Base-by-base conservation (phyloP, 2,888 invertebrate genomes). In the Drosophila formosana region DNA sequence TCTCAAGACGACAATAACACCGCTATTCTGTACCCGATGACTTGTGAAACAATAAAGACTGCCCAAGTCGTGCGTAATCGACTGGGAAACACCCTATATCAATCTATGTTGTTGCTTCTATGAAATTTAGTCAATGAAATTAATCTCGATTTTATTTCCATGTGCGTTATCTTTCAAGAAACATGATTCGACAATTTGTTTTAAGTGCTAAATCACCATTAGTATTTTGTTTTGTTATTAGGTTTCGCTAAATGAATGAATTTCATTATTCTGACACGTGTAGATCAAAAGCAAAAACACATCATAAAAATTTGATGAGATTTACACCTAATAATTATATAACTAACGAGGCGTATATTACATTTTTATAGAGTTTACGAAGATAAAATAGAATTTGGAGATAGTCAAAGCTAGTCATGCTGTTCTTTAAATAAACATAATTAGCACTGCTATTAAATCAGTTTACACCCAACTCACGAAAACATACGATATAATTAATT, bases 201-300 rank as follows among this genome's bases (percentile, higher is more conserved):
- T 26, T 6, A 45, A 26, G 11, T 26, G 46, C 46, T n/a, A 3
- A 46, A 7, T 46, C 23, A 46, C 46, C n/a, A n/a, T 46, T 46
- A 46, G 26, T 25, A 45, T 18, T 1, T 18, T 18, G 18, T 18
- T 43, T 43, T 4, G 4, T 3, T 6, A 7, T 30, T 9, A 9
- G 23, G 8, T 3, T 9, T 13, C 23, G 30, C 30, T 2, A 30
- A 7, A 18, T 18, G 18, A 18, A 18, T 18, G 1, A 18, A 1
- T 18, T 18, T 18, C 18, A 18, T 18, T 18, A 18, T 18, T 18
- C 18, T 30, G 30, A 30, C 30, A 30, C 30, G 30, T 30, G 30
- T 30, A 30, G 30, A 30, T 30, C 7, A 6, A 6, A 30, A 6
- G 6, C 2, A 7, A 30, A 30, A 7, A 30, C 30, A 30, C 6